Conservation (phyloP, 1,140 invertebrate genomes). For the Meteorus sp. region DNA sequence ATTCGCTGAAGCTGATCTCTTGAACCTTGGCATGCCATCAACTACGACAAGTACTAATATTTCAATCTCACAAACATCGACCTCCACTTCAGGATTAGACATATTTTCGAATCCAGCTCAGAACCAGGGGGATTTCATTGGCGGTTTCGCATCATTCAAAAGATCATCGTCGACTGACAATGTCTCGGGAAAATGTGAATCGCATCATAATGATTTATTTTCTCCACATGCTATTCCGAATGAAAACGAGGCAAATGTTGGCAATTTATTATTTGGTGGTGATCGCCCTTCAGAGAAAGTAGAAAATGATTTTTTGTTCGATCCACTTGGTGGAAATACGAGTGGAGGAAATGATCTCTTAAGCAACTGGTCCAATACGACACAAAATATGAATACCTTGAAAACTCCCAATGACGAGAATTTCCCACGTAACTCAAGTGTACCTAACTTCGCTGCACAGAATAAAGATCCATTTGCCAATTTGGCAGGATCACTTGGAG, state of each 20-base stretch:
- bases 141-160: conserved; percentile 57
- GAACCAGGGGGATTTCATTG: conserved; percentile 64
- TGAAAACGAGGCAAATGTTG: conserved; percentile 35
- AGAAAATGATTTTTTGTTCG: conserved; percentile 44
- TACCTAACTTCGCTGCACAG: conserved; percentile 62
- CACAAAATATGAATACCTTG: conserved; percentile 12
- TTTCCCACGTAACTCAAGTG: conserved; percentile 64
- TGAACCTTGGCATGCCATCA: conserved; percentile 51
- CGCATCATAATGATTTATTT: conserved; percentile 23
- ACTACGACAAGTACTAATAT: conserved; percentile 26
- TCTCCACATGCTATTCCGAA: too few relatives aligned
- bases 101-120: conserved; percentile 48
- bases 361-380: conserved; percentile 37
- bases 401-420: conserved; percentile 46
- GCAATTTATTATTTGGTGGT: conserved; percentile 41
- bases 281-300: conserved; percentile 24
- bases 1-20: conserved; percentile 54
- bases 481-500: conserved; percentile 51
- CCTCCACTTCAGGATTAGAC: conserved; percentile 39
- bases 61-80: conserved; percentile 4
- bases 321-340: conserved; percentile 43
- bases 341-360: conserved; percentile 42
- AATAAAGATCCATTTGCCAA: conserved; percentile 63
- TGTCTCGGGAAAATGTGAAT: conserved; percentile 38
- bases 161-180: conserved; percentile 36